A percentile compares a stretch with the other conserved stretches of the same genome.
Evolutionary conservation across 2,888 invertebrate species (phyloP).

Genomic region (Ochlodes sylvanus): DNA sequence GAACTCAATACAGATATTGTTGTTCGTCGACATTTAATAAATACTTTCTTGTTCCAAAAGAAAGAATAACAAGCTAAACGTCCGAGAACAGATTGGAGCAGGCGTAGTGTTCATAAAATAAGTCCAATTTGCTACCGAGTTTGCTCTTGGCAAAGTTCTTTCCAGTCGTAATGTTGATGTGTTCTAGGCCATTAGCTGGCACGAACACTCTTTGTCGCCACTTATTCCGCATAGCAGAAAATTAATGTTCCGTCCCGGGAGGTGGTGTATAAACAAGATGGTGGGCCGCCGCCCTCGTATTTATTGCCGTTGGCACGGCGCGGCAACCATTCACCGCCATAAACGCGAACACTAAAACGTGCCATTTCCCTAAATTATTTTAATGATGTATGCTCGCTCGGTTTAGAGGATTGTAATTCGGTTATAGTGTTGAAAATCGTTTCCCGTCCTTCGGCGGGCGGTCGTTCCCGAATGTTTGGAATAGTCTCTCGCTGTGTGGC

Average conservation of each 20-base stretch:
- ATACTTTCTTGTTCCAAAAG: conserved; percentile 18
- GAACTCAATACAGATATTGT: conserved; percentile 18
- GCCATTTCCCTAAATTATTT: conserved; percentile 77
- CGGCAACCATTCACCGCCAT: conserved; percentile 64
- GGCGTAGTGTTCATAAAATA: conserved; percentile 38
- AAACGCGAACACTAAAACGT: conserved; percentile 74
- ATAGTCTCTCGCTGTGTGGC: conserved; percentile 48
- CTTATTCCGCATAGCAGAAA: conserved; percentile 69
- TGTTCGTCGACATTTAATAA: conserved; percentile 21
- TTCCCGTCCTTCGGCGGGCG: conserved; percentile 51
- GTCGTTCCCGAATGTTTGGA: conserved; percentile 54
- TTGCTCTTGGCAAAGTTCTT: conserved; percentile 56
- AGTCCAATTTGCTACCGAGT: conserved; percentile 39
- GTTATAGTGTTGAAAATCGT: conserved; percentile 60
- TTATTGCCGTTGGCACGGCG: conserved; percentile 64
- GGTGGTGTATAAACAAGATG: conserved; percentile 72
- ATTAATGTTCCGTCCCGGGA: conserved; percentile 69
- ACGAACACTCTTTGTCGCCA: conserved; percentile 69
- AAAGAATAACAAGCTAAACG: conserved; percentile 31
- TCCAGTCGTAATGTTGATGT: conserved; percentile 58
- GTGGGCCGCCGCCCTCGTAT: conserved; percentile 68
- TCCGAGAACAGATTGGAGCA: conserved; percentile 33
- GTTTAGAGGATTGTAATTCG: conserved; percentile 70
- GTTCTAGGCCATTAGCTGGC: conserved; percentile 67
- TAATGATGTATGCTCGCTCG: conserved; percentile 70